Evolutionary conservation across 2,113 vertebrate genomes (phyloP).

Genomic region (Tragulus kanchil): DNA sequence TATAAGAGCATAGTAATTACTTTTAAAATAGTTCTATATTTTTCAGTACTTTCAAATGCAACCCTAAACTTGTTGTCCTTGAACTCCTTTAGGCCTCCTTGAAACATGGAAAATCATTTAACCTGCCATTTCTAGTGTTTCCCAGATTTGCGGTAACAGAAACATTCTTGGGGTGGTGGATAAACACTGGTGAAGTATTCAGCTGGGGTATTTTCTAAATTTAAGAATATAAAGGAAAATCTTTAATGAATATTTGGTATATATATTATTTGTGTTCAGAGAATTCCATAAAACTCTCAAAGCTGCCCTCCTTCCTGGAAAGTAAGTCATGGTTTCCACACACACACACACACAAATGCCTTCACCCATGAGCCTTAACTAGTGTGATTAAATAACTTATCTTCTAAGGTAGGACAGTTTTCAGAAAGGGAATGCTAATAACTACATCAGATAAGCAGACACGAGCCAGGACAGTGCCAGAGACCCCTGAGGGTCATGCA

Average conservation of each 20-base stretch:
- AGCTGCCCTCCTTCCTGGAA: neutral
- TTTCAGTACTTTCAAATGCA: neutral
- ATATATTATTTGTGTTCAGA: neutral
- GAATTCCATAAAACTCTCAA: constrained; percentile 22
- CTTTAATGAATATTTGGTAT: constrained; percentile 22
- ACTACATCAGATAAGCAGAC: neutral
- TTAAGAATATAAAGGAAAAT: constrained; percentile 4
- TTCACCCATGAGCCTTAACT: neutral
- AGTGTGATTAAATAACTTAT: neutral
- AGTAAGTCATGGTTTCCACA: neutral
- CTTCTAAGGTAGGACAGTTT: neutral
- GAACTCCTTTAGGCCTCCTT: neutral
- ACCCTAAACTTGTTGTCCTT: neutral
- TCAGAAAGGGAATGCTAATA: constrained; percentile 14
- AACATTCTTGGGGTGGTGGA: neutral
- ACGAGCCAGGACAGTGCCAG: neutral
- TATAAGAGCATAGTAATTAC: neutral
- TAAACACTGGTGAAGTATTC: neutral
- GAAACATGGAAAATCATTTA: too few relatives aligned
- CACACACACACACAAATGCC: neutral
- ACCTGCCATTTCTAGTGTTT: neutral
- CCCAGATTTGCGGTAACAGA: neutral
- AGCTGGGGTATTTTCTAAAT: neutral
- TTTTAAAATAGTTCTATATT: neutral
- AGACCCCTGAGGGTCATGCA: neutral